phyloP scores from a whole-genome alignment of 2,113 vertebrate genomes.

The Falcunculus frontatus region DNA sequence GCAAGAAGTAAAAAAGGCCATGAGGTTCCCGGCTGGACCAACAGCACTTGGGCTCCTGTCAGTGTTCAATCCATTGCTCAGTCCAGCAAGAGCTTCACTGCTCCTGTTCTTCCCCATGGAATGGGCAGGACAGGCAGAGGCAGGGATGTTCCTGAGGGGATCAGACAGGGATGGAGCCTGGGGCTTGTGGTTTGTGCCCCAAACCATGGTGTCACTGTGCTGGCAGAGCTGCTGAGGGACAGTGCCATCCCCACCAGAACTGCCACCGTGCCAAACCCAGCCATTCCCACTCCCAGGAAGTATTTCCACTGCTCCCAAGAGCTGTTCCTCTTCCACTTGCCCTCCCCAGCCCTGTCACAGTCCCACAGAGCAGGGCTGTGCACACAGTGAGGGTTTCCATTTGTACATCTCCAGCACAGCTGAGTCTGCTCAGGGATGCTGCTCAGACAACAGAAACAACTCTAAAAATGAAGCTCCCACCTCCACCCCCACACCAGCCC shows the following conservation, averaged over 20 bases:
- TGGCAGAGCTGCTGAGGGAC: not conserved
- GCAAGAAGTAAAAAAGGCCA: not conserved
- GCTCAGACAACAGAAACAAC: not conserved
- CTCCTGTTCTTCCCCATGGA: fast-evolving
- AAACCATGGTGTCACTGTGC: fast-evolving
- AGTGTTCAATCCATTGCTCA: fast-evolving
- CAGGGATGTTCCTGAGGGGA: not conserved
- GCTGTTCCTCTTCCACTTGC: not conserved
- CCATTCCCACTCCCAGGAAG: not conserved
- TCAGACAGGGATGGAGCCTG: not conserved
- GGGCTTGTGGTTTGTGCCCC: not conserved
- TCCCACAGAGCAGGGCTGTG: fast-evolving
- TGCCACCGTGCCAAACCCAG: fast-evolving
- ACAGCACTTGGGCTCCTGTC: not conserved
- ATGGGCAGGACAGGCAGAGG: not conserved
- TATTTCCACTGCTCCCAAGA: not conserved
- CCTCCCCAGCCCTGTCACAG: fast-evolving
- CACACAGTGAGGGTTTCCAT: not conserved
- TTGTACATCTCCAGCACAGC: not conserved
- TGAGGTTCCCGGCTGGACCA: not conserved
- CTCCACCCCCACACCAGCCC: not conserved
- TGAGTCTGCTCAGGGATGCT: not conserved
- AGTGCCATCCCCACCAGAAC: not conserved
- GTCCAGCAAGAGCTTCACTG: not conserved
- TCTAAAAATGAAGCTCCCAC: not conserved